These are phyloP conservation scores for Cheilosia vernalis DNA, from an alignment of 2,888 invertebrate species.

Conservation along the genomic window DNA sequence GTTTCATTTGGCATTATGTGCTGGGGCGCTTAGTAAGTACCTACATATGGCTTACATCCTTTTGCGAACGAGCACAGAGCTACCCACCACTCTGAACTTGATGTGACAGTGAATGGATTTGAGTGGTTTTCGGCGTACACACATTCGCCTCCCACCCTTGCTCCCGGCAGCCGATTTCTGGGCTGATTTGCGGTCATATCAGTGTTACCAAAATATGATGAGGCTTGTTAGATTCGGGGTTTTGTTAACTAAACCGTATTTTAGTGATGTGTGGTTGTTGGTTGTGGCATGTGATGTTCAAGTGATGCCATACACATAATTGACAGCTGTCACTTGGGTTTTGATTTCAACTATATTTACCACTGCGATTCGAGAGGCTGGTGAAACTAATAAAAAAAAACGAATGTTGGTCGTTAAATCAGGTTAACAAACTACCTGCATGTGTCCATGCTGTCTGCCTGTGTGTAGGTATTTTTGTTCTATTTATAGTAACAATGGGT, in stretches of 20 bases:
- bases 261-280: neutral
- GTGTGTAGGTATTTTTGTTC: no score
- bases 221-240: conserved; percentile 19
- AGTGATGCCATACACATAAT: conserved; percentile 21
- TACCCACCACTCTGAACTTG: conserved; percentile 40
- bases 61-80: conserved; percentile 21
- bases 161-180: neutral
- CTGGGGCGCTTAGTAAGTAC: conserved; percentile 12
- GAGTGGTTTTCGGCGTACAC: conserved; percentile 38
- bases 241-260: conserved; percentile 32
- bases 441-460: no score
- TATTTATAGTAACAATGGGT: no score
- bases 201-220: conserved; percentile 32
- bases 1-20: conserved; percentile 28
- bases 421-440: conserved; percentile 5
- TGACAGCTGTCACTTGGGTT: conserved; percentile 49
- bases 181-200: conserved; percentile 19
- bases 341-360: conserved; percentile 31
- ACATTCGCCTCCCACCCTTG: neutral
- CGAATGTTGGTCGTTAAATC: conserved; percentile 16
- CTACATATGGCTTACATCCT: conserved; percentile 48
- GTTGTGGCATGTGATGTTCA: conserved; percentile 13
- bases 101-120: conserved; percentile 63
- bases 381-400: neutral
- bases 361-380: conserved; percentile 7